Base-by-base conservation (phyloP, 2,888 invertebrate genomes). In the Cyclophora punctaria region DNA sequence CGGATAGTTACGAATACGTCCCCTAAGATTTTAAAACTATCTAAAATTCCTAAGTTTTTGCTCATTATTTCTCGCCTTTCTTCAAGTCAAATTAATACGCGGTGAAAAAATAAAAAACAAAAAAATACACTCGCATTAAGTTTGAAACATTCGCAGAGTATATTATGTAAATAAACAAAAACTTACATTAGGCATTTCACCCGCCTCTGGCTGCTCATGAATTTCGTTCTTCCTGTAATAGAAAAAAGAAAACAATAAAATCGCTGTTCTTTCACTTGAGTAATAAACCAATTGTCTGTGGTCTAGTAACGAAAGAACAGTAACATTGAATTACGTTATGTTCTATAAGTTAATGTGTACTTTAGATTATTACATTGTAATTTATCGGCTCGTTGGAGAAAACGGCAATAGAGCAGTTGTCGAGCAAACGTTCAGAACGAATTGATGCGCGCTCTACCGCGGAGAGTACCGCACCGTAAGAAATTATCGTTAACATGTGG, bases 401-500 rank as follows among this genome's bases (percentile, higher is more conserved):
- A 80, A 75, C 75, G 58, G 66, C 61, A 59, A 61, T 58, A 58
- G 60, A 64, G 58, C 63, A 65, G 60, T 69, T 68, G 65, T 65
- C 70, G 67, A 71, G 68, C 68, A 75, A 73, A 78, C 74, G 71
- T 72, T 73, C 71, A 75, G 69, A 77, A 73, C 76, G 73, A 78
- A 76, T 75, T 70, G 73, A 75, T 78, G 79, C 66, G 71, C 80
- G 66, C 71, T 78, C 71, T 79, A 77, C 73, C 80, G 75, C 69
- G 63, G 73, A 78, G 73, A 76, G 71, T 67, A 71, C 64, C 54
- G 58, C 59, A 75, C 68, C 66, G 71, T 73, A 77, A 71, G 64
- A 70, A 69, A 73, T 44, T 51, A 69, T 71, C 67, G 62, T 62
- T 57, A 64, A 61, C 63, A 63, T 60, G 62, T 60, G 48, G 57